phyloP scores from a whole-genome alignment of 2,113 vertebrate genomes.

The Pagrus major region DNA sequence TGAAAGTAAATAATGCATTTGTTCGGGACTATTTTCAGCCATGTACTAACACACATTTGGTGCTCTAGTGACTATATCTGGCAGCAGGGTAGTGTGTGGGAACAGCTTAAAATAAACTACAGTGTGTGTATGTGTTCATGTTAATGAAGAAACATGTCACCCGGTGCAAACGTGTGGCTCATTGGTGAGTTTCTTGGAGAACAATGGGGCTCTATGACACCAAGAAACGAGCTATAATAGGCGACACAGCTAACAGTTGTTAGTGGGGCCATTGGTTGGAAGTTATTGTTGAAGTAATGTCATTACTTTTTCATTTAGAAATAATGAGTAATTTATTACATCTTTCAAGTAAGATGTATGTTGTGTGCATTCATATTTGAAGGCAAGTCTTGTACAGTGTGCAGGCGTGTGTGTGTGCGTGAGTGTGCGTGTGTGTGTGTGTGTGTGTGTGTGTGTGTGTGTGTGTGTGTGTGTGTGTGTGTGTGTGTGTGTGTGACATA shows the following conservation, averaged over 20 bases:
- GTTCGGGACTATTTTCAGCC: conserved; percentile 20
- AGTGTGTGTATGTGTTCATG: neutral
- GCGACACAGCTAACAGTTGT: neutral
- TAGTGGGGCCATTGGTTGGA: conserved; percentile 1
- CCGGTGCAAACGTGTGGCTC: conserved; percentile 15
- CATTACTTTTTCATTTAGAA: neutral
- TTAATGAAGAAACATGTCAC: conserved; percentile 16
- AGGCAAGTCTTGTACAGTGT: neutral
- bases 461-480: conserved; percentile 22
- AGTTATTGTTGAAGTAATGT: neutral
- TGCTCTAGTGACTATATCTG: conserved; percentile 15
- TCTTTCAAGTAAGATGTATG: neutral
- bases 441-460: neutral
- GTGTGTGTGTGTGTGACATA: conserved; percentile 15
- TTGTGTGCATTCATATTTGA: neutral
- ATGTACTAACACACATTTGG: conserved; percentile 32
- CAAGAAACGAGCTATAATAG: neutral
- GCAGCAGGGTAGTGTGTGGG: conserved; percentile 14
- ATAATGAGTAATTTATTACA: neutral
- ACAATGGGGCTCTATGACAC: too few species aligned
- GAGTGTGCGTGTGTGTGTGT: neutral
- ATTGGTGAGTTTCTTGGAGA: conserved; percentile 10
- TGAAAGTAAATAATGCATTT: conserved; percentile 19
- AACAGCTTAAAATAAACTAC: conserved; percentile 24
- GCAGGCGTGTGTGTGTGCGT: neutral